A percentile compares a stretch with the other conserved stretches of the same genome.
Conservation (phyloP, 2,113 vertebrate species). For the Oreocharis arfaki region DNA sequence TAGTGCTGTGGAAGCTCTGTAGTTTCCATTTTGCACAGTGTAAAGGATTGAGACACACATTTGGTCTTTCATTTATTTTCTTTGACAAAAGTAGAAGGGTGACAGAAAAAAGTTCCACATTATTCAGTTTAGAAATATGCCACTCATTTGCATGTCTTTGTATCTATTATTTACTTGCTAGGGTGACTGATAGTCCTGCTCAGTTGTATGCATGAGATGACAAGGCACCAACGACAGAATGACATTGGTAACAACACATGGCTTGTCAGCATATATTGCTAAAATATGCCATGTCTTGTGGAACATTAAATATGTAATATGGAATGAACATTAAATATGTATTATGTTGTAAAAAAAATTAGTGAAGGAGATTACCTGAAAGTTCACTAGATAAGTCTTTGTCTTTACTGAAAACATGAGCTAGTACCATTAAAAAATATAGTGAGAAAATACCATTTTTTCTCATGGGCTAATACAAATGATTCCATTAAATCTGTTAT, state of each 20-base stretch:
- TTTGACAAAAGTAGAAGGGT: neutral
- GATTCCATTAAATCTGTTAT: neutral
- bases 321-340: conserved; percentile 16
- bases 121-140: neutral
- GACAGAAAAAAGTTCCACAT: neutral
- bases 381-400: neutral
- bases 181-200: neutral
- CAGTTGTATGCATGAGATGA: neutral
- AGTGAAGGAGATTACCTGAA: neutral
- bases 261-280: conserved; percentile 32
- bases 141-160: neutral
- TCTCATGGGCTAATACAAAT: neutral
- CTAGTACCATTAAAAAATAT: neutral
- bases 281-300: neutral
- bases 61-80: neutral
- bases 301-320: conserved; percentile 24
- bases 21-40: neutral
- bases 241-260: neutral
- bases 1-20: neutral
- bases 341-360: neutral
- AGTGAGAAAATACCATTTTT: neutral
- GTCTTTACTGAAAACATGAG: neutral
- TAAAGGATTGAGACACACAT: neutral
- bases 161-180: neutral
- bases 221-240: neutral